Evolutionary conservation across 1,140 invertebrate genomes (phyloP).

Genomic region (Drosophila murphyi): DNA sequence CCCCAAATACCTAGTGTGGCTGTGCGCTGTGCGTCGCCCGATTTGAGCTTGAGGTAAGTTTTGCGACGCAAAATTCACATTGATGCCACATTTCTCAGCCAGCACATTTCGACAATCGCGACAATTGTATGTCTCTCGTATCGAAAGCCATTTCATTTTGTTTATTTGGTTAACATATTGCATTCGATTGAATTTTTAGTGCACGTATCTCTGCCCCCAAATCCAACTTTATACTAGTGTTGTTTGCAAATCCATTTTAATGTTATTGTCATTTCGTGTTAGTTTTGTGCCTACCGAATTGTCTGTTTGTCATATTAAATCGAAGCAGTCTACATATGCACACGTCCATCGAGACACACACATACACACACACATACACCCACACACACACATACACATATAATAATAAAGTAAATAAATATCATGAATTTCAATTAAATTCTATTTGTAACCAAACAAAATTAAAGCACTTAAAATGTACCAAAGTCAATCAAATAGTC

Average conservation of each 20-base stretch:
- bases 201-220: constrained; percentile 45
- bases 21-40: constrained; percentile 95
- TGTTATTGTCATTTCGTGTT: constrained; percentile 28
- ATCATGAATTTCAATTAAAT: constrained; percentile 11
- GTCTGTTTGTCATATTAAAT: constrained; percentile 30
- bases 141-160: constrained; percentile 59
- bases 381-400: background rate
- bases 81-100: constrained; percentile 19
- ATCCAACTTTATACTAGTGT: background rate
- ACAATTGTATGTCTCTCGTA: constrained; percentile 23
- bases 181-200: constrained; percentile 52
- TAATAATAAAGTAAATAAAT: constrained; percentile 15
- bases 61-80: background rate
- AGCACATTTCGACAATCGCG: constrained; percentile 19
- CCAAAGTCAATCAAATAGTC: background rate
- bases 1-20: constrained; percentile 92
- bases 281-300: constrained; percentile 18
- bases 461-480: background rate
- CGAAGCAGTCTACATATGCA: constrained; percentile 19
- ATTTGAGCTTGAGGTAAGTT: constrained; percentile 93
- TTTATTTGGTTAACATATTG: constrained; percentile 66
- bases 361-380: background rate
- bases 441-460: background rate
- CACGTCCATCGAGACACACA: constrained; percentile 10
- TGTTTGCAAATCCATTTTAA: constrained; percentile 24